Conservation (phyloP, 2,888 invertebrate genomes). For the Athalia circularis region DNA sequence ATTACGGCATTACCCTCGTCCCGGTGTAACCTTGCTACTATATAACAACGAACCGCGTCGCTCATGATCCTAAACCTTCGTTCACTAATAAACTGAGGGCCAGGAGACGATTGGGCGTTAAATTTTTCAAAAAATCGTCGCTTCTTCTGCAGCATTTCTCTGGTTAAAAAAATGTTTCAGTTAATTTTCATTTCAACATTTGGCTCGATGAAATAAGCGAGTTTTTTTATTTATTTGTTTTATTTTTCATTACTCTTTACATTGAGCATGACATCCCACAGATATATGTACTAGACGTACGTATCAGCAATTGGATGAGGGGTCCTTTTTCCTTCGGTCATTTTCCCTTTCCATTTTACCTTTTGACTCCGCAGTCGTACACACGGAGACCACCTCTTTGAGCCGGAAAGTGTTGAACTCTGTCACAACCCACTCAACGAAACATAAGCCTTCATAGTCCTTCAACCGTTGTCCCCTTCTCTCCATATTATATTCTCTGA, state of each 20-base stretch:
- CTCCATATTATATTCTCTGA: neutral
- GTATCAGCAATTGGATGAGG: slow-evolving; percentile 24
- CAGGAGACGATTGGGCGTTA: too few species aligned
- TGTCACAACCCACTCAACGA: neutral
- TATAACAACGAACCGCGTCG: neutral
- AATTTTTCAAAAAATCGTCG: too few species aligned
- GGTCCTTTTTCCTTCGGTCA: neutral
- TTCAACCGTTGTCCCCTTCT: too few species aligned
- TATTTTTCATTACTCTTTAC: neutral
- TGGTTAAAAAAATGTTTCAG: neutral
- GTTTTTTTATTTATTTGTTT: neutral
- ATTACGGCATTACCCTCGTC: slow-evolving; percentile 18
- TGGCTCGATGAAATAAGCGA: neutral
- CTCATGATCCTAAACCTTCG: neutral
- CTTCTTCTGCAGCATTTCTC: neutral
- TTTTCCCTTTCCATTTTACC: slow-evolving; percentile 16
- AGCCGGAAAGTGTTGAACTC: slow-evolving; percentile 16
- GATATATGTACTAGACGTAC: neutral
- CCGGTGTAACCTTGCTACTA: too few species aligned
- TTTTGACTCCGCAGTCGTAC: neutral
- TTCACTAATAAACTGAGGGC: neutral
- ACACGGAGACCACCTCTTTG: neutral
- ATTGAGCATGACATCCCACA: too few species aligned
- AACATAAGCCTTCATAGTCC: too few species aligned
- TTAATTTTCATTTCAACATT: neutral